Evolutionary conservation across 2,113 vertebrate species (phyloP), one percentile per base, ranked within the genome.

Genomic region (Phylloscopus whistleri): DNA sequence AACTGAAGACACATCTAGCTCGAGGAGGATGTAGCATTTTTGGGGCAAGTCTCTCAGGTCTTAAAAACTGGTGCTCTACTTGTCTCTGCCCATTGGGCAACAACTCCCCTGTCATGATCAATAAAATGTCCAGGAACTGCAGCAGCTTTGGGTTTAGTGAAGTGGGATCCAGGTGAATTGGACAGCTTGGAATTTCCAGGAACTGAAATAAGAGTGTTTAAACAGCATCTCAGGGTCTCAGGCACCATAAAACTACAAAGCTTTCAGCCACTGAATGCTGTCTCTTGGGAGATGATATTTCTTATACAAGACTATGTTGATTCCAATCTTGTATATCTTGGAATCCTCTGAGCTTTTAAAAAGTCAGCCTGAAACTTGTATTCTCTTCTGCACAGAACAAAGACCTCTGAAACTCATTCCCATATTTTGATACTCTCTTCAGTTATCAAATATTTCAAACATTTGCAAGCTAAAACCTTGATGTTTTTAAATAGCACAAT

Each of bases 81-180:
- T 26, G 7, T 37, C 23, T 81, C 43, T 66, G 51, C 46, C 37
- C 21, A 5, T 5, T 16, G 48, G 33, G 59, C 53, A 5, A 7
- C 52, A 41, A 4, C 30, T 44, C 35, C 14, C 12, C 35, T 59
- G 8, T 6, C 31, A 10, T 0, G 2, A 37, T 3, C 41, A 39
- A 14, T 64, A 44, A 82, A 76, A 64, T 15, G 20, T 1, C 2
- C 2, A 44, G 44, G 7, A 52, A 31, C 52, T 64, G 52, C 21
- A 63, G 77, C 48, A 94, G 31, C 21, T n/a, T 8, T 30, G 37
- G 17, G 11, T 24, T 74, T 8, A 39, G 26, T 14, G 52, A 43
- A 13, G 33, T 5, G 35, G n/a, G 16, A 55, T 59, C 30, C 35
- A 30, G 22, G 39, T 33, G 51, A 63, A 44, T 1, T 46, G 51